Evolutionary conservation across 1,140 invertebrate species (phyloP), one percentile per base, ranked within the genome.

Genomic region (Pachypeltis micranthus): DNA sequence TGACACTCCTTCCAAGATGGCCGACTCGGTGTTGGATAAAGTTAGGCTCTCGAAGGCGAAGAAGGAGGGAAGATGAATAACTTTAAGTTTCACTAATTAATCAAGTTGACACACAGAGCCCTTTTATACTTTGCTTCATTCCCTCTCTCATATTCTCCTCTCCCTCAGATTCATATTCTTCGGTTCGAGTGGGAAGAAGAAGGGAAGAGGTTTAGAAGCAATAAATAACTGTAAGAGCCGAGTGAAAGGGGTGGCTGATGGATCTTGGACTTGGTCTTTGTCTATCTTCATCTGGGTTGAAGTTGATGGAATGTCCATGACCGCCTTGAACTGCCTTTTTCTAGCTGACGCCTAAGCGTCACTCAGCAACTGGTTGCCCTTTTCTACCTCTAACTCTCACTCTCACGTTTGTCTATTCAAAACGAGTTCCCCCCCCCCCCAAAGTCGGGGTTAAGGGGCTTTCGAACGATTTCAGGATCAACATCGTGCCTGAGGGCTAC

Each of bases 1-100:
- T 66, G 65, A 66, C 62, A 59, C 57, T 59, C 57, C 57, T 59
- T 59, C 57, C 57, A 59, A 59, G 57, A 59, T 59, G 57, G 57
- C 57, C 28, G 57, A 59, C 57, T n/a, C 27, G n/a, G 16, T 10
- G 26, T 59, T 59, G 64, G 64, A 65, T 65, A 65, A 66, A 66
- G 65, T 66, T 66, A 59, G 61, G 26, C 57, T 16, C 55, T 28
- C 26, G 62, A 66, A 62, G 65, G 51, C 21, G 58, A 39, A 29
- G 58, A 21, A 14, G 25, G 31, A 31, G 44, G 63, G 59, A 64
- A 63, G 65, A 66, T 66, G 65, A 66, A 66, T 66, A 66, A 66
- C 65, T 66, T 66, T 63, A 66, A 66, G 65, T 66, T 66, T 63
- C 61, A 63, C 65, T 66, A 66, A 66, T 66, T 66, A 66, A 66